A percentile compares a stretch with the other conserved stretches of the same genome.
Evolutionary conservation across 2,888 invertebrate species (phyloP).

Genomic region (Dorcus parallelipipedus): DNA sequence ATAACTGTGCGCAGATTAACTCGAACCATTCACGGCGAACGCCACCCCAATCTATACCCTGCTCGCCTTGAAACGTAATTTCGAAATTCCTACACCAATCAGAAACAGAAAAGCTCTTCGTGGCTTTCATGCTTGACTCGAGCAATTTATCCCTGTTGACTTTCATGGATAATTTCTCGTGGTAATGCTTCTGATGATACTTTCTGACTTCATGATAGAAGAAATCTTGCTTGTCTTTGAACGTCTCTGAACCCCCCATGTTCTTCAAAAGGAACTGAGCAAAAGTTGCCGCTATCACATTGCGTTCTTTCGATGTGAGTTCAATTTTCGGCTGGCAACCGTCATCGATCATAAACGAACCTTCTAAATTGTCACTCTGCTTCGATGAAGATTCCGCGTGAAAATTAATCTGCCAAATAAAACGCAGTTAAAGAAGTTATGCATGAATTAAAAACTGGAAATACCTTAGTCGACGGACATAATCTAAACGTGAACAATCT

Average conservation of each 20-base stretch:
- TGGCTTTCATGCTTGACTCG: slow-evolving; percentile 81
- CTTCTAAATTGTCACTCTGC: slow-evolving; percentile 51
- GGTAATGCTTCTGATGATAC: slow-evolving; percentile 82
- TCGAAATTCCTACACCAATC: slow-evolving; percentile 96
- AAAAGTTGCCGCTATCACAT: slow-evolving; percentile 90
- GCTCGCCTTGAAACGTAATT: slow-evolving; percentile 89
- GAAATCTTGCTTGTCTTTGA: slow-evolving; percentile 71
- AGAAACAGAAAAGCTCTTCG: slow-evolving; percentile 77
- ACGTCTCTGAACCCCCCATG: slow-evolving; percentile 93
- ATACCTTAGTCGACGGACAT: slow-evolving; percentile 90
- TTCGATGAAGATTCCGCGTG: slow-evolving; percentile 52
- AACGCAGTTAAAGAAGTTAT: not conserved
- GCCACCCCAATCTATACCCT: slow-evolving; percentile 94
- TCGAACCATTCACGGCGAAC: slow-evolving; percentile 94
- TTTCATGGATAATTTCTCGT: slow-evolving; percentile 80
- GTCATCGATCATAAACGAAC: slow-evolving; percentile 82
- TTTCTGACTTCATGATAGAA: slow-evolving; percentile 74
- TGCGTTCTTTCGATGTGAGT: slow-evolving; percentile 78
- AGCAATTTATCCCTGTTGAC: slow-evolving; percentile 77
- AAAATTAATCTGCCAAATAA: slow-evolving; percentile 60
- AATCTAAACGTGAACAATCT: slow-evolving; percentile 86
- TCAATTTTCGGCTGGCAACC: slow-evolving; percentile 86
- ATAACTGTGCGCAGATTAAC: slow-evolving; percentile 79
- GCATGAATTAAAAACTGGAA: not conserved
- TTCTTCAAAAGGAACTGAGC: slow-evolving; percentile 88